Evolutionary conservation across 2,888 invertebrate genomes (phyloP), one percentile per base, ranked within the genome.

Genomic region (Caenorhabditis wallacei): DNA sequence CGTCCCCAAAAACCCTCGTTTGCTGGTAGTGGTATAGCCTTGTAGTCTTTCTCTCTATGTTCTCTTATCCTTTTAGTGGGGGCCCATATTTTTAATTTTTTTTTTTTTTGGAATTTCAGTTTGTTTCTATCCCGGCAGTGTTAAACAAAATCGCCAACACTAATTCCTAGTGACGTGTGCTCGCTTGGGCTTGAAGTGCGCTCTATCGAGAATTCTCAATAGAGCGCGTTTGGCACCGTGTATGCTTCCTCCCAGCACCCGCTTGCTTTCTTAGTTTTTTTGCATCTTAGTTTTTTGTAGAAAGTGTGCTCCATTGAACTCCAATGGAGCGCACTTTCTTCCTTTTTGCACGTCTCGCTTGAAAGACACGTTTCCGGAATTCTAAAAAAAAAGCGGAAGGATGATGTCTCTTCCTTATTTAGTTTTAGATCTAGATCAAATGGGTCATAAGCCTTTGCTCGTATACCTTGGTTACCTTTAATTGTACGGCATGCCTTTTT

Each of bases 131-230:
- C 24, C 30, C 30, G 5, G 22, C 13, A 51, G 16, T 48, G 43
- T 63, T 48, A n/a, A 8, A 11, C 11, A 8, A 16, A 18, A 16
- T 46, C 26, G 3, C 16, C 2, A 69, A 22, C 68, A 69, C 40
- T 48, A 20, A 61, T 51, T 74, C 64, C 54, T 74, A 74, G 74
- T 74, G 74, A 74, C 74, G n/a, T 74, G 64, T 74, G 64, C 64
- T 74, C 22, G 75, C 66, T 66, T 66, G 24, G 18, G 35, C 10
- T 22, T 11, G 20, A 4, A 22, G 51, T 18, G 51, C 4, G 16
- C 10, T 20, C 26, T 63, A 13, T 63, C 40, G 20, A 46, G n/a
- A 46, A 46, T 46, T 46, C 30, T 18, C 40, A 10, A 35, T 10
- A 16, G 40, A 40, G 40, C 40, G 13, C 40, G 3, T 54, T 54